Conservation (phyloP, 2,797 vertebrate species). For the Dicrostonyx torquatus region DNA sequence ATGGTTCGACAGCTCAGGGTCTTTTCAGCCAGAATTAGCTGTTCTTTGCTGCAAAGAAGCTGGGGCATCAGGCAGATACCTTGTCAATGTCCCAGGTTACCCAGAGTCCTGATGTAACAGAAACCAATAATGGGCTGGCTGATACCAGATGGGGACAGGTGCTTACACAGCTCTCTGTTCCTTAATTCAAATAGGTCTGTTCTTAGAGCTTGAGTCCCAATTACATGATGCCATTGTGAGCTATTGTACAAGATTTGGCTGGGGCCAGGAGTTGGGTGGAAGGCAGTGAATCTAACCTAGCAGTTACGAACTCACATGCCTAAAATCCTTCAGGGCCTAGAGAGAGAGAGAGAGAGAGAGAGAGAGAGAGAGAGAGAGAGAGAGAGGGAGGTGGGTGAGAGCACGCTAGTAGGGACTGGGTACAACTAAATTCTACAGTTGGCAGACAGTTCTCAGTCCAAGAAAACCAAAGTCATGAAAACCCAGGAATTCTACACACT, state of each 20-base stretch:
- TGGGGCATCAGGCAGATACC: background rate
- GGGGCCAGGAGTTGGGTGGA: rapidly evolving
- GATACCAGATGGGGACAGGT: rapidly evolving
- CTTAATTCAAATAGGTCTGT: background rate
- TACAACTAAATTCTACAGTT: too few species aligned
- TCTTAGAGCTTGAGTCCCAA: background rate
- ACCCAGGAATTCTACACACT: background rate
- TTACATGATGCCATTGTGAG: background rate
- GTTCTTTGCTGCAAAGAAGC: background rate
- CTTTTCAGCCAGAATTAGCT: background rate
- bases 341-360: background rate
- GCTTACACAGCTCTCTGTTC: too few species aligned
- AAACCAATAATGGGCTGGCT: background rate
- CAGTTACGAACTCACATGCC: background rate
- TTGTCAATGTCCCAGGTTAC: background rate
- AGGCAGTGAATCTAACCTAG: background rate
- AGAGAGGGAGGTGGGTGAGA: background rate
- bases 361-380: background rate
- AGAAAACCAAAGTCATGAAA: background rate
- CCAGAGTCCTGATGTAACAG: background rate
- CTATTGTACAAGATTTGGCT: background rate
- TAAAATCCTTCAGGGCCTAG: background rate
- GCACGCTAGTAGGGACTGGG: background rate
- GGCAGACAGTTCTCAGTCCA: background rate
- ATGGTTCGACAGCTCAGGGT: background rate